These are phyloP conservation scores for Acrocephalus arundinaceus DNA, from an alignment of 2,113 vertebrate species.

Conservation along the genomic window DNA sequence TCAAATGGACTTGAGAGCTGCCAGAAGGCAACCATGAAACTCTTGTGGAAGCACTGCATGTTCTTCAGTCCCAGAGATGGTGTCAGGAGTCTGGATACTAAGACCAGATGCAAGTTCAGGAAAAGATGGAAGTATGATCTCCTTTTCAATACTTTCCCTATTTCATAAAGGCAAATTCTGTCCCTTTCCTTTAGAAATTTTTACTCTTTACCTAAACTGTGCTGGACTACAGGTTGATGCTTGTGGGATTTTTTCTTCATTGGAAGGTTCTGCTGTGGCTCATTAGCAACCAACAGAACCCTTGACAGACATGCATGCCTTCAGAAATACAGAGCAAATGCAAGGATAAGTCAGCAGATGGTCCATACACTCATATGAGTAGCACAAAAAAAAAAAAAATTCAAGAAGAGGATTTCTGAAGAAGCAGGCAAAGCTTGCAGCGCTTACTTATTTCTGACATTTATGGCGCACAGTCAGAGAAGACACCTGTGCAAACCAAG, in stretches of 20 bases:
- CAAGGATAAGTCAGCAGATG: not conserved
- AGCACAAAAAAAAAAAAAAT: not conserved
- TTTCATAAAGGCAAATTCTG: not conserved
- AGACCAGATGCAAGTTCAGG: not conserved
- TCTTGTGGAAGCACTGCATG: not conserved
- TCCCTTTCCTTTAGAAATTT: not conserved
- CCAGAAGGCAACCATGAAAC: not conserved
- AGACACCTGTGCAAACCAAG: not conserved
- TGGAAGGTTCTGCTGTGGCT: not conserved
- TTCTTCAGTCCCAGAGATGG: not conserved
- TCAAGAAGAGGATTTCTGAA: not conserved
- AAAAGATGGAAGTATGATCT: not conserved
- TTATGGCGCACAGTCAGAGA: not conserved
- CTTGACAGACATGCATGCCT: not conserved
- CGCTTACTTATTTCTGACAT: not conserved
- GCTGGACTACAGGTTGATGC: not conserved
- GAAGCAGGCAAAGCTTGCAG: not conserved
- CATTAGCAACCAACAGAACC: not conserved
- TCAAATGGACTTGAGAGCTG: not conserved
- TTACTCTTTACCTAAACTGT: not conserved
- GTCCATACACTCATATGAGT: not conserved
- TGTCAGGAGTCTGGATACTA: not conserved
- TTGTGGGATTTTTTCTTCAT: not conserved
- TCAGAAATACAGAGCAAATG: not conserved
- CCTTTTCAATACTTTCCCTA: not conserved